Evolutionary conservation across 2,113 vertebrate genomes (phyloP), one percentile per base, ranked within the genome.

Genomic region (Ptychochromis oligacanthus): DNA sequence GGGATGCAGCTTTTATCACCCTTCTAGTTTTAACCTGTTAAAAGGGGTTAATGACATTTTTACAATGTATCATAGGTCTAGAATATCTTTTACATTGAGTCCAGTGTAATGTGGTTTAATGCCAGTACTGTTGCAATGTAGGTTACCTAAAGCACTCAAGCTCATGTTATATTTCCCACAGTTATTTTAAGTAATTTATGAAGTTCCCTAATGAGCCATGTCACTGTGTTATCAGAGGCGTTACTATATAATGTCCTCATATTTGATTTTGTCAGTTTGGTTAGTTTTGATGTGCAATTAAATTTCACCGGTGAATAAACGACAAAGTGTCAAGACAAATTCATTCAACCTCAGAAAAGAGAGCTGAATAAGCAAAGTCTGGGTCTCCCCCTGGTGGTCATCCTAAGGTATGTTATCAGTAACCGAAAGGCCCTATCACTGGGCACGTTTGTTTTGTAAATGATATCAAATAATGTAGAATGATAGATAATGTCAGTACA

Each of bases 311-410:
- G 36, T 72, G 67, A 57, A 77, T 55, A 6, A 64, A 49, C 15
- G 9, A 14, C n/a, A 72, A 52, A 72, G 67, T 2, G 46, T 54
- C 46, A 72, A 52, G 46, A 72, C 67, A 72, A 52, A 52, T 72
- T 1, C 1, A 72, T 72, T 18, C 26, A 2, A 34, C 67, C 67
- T 54, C 46, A 14, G 11, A 24, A 0, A 12, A 62, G 6, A 31
- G 1, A 24, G 4, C 15, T 60, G 43, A 55, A 26, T 34, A 59
- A 65, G 31, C 3, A 7, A 54, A 22, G 67, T 40, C 4, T 22
- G 20, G 84, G 79, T 20, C 15, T 75, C 85, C 83, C 83, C 84
- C 88, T 89, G 31, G 88, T 89, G 85, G 79, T n/a, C 26, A 79
- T 20, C 4, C 3, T 4, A 7, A 56, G 5, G 18, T 17, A 72